Conservation (phyloP, 2,888 invertebrate species). For the Aproaerema taeniolella region DNA sequence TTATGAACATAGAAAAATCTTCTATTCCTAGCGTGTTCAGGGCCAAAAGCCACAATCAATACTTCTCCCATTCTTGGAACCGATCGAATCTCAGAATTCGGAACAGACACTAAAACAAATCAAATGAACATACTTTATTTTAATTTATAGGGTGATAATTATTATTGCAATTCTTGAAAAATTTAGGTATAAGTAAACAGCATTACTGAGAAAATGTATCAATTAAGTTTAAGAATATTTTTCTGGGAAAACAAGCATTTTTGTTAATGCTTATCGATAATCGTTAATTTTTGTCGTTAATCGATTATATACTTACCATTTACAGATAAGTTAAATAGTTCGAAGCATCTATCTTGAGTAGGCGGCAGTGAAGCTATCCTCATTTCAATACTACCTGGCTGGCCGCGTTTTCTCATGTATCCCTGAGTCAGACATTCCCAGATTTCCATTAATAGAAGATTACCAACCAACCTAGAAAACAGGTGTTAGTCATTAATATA, state of each 20-base stretch:
- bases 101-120: constrained; percentile 46
- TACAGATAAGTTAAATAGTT: constrained; percentile 51
- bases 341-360: constrained; percentile 41
- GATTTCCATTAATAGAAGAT: constrained; percentile 79
- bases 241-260: no score
- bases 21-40: constrained; percentile 35
- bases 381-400: constrained; percentile 38
- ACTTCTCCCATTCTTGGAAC: constrained; percentile 58
- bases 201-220: no score
- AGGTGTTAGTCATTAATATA: background rate
- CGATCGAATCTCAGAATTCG: constrained; percentile 36
- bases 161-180: no score
- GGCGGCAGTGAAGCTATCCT: constrained; percentile 52
- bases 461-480: constrained; percentile 62
- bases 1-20: constrained; percentile 63
- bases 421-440: constrained; percentile 75
- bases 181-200: no score
- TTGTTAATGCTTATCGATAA: no score
- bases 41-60: constrained; percentile 48
- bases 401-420: constrained; percentile 37
- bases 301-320: constrained; percentile 52
- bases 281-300: no score
- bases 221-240: no score
- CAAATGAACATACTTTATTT: background rate
- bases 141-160: no score